These are phyloP conservation scores for Drosophila borborema DNA, from an alignment of 2,888 invertebrate species.

Conservation along the genomic window DNA sequence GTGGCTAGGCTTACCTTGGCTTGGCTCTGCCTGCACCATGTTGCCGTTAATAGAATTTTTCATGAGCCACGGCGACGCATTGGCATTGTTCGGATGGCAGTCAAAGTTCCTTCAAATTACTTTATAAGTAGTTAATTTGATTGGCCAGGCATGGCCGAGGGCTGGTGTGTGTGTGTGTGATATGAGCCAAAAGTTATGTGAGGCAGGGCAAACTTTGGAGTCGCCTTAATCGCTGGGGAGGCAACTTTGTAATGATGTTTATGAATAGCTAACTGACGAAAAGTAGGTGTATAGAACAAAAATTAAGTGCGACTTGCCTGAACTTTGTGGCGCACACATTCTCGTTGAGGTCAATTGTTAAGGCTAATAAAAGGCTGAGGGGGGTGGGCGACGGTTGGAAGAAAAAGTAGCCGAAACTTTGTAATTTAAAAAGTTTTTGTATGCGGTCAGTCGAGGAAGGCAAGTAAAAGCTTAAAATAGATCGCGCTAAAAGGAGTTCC, in stretches of 20 bases:
- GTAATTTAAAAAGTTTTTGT: constrained; percentile 13
- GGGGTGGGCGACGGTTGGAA: too few species aligned
- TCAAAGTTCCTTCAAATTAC: constrained; percentile 73
- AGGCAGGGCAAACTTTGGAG: constrained; percentile 54
- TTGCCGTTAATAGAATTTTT: constrained; percentile 76
- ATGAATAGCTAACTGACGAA: constrained; percentile 44
- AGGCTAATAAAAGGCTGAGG: constrained; percentile 7
- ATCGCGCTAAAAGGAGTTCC: background rate
- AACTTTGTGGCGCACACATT: constrained; percentile 30
- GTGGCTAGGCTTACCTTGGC: background rate
- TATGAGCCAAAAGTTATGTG: constrained; percentile 63
- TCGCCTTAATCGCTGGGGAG: constrained; percentile 64
- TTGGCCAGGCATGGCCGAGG: constrained; percentile 44
- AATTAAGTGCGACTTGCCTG: constrained; percentile 30
- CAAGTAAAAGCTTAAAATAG: background rate
- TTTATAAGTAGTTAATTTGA: constrained; percentile 79
- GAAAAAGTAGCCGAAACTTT: constrained; percentile 4
- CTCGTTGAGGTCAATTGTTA: constrained; percentile 19
- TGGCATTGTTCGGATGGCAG: constrained; percentile 54
- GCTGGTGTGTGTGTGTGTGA: constrained; percentile 27
- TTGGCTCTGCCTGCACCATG: constrained; percentile 8
- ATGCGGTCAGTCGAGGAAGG: constrained; percentile 2
- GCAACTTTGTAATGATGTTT: constrained; percentile 73
- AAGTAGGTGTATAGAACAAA: constrained; percentile 33
- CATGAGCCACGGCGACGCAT: constrained; percentile 66